These are phyloP conservation scores for Rhizomys pruinosus DNA, from an alignment of 2,113 vertebrate species.

Conservation along the genomic window DNA sequence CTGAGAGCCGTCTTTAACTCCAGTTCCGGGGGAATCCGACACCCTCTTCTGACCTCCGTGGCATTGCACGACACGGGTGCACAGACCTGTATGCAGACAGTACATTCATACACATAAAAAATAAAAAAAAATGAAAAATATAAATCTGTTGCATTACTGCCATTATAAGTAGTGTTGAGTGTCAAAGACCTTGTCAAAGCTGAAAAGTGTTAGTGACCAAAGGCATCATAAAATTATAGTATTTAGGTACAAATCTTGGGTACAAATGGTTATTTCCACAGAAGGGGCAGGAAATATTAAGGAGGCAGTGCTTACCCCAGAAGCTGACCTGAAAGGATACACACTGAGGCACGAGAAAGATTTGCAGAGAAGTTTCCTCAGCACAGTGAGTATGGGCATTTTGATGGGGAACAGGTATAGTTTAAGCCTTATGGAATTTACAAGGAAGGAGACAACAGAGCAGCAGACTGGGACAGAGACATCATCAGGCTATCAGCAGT, in stretches of 20 bases:
- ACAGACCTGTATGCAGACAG: too few relatives aligned
- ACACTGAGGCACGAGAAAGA: neutral
- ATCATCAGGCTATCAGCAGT: neutral
- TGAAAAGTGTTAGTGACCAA: neutral
- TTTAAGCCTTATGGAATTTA: neutral
- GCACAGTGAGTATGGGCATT: neutral
- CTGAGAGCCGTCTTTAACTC: too few relatives aligned
- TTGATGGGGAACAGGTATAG: neutral
- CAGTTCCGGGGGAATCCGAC: too few relatives aligned
- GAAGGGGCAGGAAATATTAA: neutral
- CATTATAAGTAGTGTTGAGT: neutral
- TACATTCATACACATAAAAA: too few relatives aligned
- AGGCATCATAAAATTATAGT: neutral
- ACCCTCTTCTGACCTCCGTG: too few relatives aligned
- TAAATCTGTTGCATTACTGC: neutral
- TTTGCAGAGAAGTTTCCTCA: neutral
- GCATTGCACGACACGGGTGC: too few relatives aligned
- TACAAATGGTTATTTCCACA: neutral
- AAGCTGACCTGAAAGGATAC: neutral
- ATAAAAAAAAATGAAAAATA: too few relatives aligned
- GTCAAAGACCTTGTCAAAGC: neutral
- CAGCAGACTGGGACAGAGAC: neutral
- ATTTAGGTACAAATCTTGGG: neutral
- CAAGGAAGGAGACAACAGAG: neutral
- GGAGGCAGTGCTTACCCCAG: neutral